phyloP scores from a whole-genome alignment of 2,888 invertebrate species.

The Trachelus troglodyta region DNA sequence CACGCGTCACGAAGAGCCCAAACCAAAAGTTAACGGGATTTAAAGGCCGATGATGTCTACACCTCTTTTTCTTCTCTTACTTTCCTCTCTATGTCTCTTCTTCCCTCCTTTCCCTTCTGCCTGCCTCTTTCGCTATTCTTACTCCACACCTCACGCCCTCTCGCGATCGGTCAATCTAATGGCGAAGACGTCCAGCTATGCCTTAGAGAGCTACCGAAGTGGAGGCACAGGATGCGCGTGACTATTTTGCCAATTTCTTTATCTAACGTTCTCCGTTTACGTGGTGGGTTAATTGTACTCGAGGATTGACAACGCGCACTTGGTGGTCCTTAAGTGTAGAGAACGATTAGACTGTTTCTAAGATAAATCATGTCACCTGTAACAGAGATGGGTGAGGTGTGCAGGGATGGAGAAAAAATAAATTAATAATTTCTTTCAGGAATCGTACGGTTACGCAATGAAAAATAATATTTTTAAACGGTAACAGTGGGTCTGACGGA shows the following conservation, averaged over 20 bases:
- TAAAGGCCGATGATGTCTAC: slow-evolving; percentile 49
- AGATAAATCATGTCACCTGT: neutral
- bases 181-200: slow-evolving; percentile 37
- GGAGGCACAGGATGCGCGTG: slow-evolving; percentile 56
- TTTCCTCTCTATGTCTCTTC: slow-evolving; percentile 15
- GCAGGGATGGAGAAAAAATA: rapidly evolving
- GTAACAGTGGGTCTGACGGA: neutral
- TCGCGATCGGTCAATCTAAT: slow-evolving; percentile 36
- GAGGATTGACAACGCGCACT: neutral
- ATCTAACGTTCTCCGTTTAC: slow-evolving; percentile 12
- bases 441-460: neutral
- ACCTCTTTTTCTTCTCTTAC: slow-evolving; percentile 21
- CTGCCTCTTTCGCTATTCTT: slow-evolving; percentile 20
- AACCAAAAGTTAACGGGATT: slow-evolving; percentile 54
- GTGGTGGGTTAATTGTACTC: neutral
- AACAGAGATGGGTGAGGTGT: neutral
- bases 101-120: slow-evolving; percentile 10
- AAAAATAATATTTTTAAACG: neutral
- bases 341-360: neutral
- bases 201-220: slow-evolving; percentile 36
- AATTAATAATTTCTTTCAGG: neutral
- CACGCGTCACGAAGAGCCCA: slow-evolving; percentile 36
- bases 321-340: neutral
- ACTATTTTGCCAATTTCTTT: slow-evolving; percentile 54
- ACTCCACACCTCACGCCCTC: slow-evolving; percentile 24